Evolutionary conservation across 2,797 vertebrate species (phyloP).

Genomic region (Decapterus maruadsi): DNA sequence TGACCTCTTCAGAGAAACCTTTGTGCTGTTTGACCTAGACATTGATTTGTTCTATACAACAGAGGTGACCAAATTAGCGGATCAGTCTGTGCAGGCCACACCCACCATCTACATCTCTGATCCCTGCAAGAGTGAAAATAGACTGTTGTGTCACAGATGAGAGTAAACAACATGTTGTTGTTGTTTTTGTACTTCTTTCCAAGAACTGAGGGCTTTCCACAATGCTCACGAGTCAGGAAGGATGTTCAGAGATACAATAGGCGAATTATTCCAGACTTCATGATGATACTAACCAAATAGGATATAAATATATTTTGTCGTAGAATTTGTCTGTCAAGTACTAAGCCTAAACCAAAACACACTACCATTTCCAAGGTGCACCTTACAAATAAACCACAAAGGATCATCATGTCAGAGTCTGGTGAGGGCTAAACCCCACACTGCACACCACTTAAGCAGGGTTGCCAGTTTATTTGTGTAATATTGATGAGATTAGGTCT

Average conservation of each 20-base stretch:
- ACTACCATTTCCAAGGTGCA: not conserved
- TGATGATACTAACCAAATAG: not conserved
- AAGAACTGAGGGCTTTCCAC: not conserved
- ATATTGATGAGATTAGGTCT: constrained; percentile 59
- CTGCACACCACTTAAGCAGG: constrained; percentile 7
- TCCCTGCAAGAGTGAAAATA: constrained; percentile 13
- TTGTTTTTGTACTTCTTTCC: constrained; percentile 16
- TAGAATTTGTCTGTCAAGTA: not conserved
- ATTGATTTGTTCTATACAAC: constrained; percentile 88
- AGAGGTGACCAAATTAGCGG: constrained; percentile 81
- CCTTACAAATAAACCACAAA: constrained; percentile 7
- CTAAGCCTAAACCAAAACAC: not conserved
- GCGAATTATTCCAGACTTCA: not conserved
- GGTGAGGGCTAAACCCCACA: not conserved
- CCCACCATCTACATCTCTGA: constrained; percentile 60
- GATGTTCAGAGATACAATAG: constrained; percentile 3
- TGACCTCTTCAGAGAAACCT: constrained; percentile 88
- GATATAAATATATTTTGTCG: constrained; percentile 2
- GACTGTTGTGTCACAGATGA: constrained; percentile 17
- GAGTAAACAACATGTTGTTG: constrained; percentile 29
- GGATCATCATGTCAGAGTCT: not conserved
- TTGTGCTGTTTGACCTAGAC: constrained; percentile 88
- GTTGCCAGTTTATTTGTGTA: constrained; percentile 49
- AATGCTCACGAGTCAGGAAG: constrained; percentile 4
- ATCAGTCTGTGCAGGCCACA: constrained; percentile 69